Base-by-base conservation (phyloP, 2,797 vertebrate species). In the Molossus molossus region DNA sequence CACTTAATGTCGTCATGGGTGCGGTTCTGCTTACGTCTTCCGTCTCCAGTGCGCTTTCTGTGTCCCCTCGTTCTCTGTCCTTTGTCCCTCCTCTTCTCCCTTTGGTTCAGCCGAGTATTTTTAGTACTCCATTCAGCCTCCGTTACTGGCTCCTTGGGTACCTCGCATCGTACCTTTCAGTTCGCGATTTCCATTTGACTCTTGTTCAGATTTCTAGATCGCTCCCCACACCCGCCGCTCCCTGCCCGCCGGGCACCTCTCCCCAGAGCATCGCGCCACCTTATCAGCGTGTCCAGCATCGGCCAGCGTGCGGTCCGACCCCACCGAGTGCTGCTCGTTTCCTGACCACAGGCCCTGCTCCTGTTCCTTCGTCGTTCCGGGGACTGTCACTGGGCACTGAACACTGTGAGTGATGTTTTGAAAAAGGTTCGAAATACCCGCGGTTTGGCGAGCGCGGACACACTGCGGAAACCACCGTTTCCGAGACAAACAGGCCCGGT, bases 351-450 rank as follows among this genome's bases (percentile, higher is more conserved):
- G 45, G 25, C n/a, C 75, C 8, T 14, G 6, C 18, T 40, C 62
- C 75, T 25, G 17, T 13, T 50, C 37, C 45, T 70, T 17, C 23
- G 1, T 20, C 5, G 20, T 8, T 27, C 48, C 64, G 33, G 76
- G 33, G 65, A 73, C 14, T 14, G 48, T 25, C 37, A 17, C 3
- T 25, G 10, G 21, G 9, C 20, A 18, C 13, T 18, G 33, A 37
- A 27, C 9, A n/a, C 13, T 20, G 25, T 55, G 45, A 40, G 20
- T n/a, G 45, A 15, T 0, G 6, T 13, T 40, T 11, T 29, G 57
- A 48, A 58, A 82, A 21, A n/a, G 77, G 20, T 10, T 8, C 4
- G 0, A 1, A 2, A 0, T 1, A 11, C 17, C 65, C 40, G 3
- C 9, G 9, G 58, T 20, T 45, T 29, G 27, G 40, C n/a, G 8